Percentiles rank a stretch among this genome's conserved stretches.
These are phyloP conservation scores for Medauroidea extradentata DNA, from an alignment of 1,140 invertebrate genomes.

Conservation along the genomic window DNA sequence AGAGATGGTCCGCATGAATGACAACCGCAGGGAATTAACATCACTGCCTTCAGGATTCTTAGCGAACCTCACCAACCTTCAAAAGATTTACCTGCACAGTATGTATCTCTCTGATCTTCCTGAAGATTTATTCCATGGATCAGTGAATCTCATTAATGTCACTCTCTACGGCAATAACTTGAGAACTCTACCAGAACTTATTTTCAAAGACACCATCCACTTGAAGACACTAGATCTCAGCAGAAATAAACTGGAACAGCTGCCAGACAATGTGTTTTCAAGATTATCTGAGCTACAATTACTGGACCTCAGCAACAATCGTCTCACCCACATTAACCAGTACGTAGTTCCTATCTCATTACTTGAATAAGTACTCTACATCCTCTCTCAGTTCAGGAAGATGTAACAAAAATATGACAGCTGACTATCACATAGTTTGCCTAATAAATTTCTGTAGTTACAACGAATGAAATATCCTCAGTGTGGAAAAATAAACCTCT, in stretches of 20 bases:
- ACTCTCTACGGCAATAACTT: conserved; percentile 53
- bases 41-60: conserved; percentile 52
- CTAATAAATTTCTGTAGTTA: too few species aligned
- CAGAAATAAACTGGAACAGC: conserved; percentile 45
- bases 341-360: too few species aligned
- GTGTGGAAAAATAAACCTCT: too few species aligned
- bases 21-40: conserved; percentile 50
- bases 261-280: conserved; percentile 28
- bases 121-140: conserved; percentile 53
- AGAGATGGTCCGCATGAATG: conserved; percentile 48
- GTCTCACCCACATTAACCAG: conserved; percentile 35
- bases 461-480: too few species aligned
- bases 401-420: too few species aligned
- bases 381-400: too few species aligned
- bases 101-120: conserved; percentile 50
- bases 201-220: conserved; percentile 54
- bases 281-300: conserved; percentile 27
- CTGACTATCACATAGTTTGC: too few species aligned
- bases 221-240: conserved; percentile 49
- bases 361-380: too few species aligned
- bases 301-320: conserved; percentile 45
- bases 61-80: conserved; percentile 49
- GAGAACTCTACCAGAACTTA: conserved; percentile 45
- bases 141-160: conserved; percentile 49
- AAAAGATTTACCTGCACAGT: conserved; percentile 45